Base-by-base conservation (phyloP, 2,113 vertebrate genomes). In the Esox niger region DNA sequence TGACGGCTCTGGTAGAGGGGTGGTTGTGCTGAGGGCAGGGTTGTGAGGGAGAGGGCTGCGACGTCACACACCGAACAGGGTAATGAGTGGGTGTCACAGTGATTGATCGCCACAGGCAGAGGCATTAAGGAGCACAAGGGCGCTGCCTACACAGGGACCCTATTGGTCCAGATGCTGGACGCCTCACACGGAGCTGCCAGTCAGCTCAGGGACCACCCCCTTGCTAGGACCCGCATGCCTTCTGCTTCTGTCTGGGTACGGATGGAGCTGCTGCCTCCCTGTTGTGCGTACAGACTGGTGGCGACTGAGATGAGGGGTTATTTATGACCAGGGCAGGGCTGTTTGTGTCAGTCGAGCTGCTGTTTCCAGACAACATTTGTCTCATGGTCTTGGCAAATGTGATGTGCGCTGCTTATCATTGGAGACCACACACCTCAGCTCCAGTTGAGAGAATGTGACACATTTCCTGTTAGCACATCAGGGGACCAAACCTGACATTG, bases 11-110 rank as follows among this genome's bases (percentile, higher is more conserved):
- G 49, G 54, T 11, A 10, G 2, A 21, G 21, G 25, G 54, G 25
- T 0, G 25, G 55, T 57, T 13, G 4, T 57, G 8, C 25, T 56
- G 64, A 66, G 2, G n/a, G 33, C 52, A 25, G 64, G 4, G 21
- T 13, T 38, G 15, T 56, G 68, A 6, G 1, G n/a, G 68, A 17
- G 30, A 2, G 23, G 25, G 25, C 35, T 38, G 38, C 10, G 10
- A 20, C 30, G 57, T 10, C 25, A 35, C 38, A 29, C 3, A 29
- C 31, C 66, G 25, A 38, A 54, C 13, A 13, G 25, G 55, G 58
- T 61, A 29, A 61, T 61, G 32, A 35, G 57, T 20, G 27, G 8
- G 47, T 55, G 68, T 54, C 59, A 70, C 60, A 43, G 46, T 52
- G 46, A 62, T 26, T 15, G 47, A 32, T 29, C 21, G 38, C 46